Evolutionary conservation across 2,888 invertebrate genomes (phyloP).

Genomic region (Neoaliturus tenellus): DNA sequence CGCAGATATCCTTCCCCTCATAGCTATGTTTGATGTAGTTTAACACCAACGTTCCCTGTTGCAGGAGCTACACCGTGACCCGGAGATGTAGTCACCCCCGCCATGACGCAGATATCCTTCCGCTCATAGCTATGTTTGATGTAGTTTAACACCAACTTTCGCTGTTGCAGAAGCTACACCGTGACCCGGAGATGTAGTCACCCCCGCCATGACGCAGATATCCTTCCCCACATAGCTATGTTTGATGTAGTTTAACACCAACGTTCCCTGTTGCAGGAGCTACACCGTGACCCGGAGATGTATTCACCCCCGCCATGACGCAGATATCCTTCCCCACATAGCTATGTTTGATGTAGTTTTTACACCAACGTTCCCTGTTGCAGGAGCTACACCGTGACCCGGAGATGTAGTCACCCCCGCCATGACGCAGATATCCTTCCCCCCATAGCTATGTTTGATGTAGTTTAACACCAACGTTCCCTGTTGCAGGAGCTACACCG

Average conservation of each 20-base stretch:
- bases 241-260: slow-evolving; percentile 69
- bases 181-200: not conserved
- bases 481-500: not conserved
- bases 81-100: no score
- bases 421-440: slow-evolving; percentile 68
- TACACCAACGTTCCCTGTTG: not conserved
- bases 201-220: slow-evolving; percentile 60
- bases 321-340: no score
- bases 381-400: not conserved
- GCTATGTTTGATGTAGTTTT: no score
- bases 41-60: no score
- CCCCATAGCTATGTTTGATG: slow-evolving; percentile 72
- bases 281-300: no score
- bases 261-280: not conserved
- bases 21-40: no score
- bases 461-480: slow-evolving; percentile 50
- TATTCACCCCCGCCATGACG: no score
- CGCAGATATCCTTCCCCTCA: no score
- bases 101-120: no score
- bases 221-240: slow-evolving; percentile 70
- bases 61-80: no score
- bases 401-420: not conserved
- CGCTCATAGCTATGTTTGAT: no score
- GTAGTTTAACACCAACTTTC: no score
- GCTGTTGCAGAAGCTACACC: not conserved